Evolutionary conservation across 53 echinoderm and acorn worm genomes (phyloP).

Genomic region (Patiria pectinifera): DNA sequence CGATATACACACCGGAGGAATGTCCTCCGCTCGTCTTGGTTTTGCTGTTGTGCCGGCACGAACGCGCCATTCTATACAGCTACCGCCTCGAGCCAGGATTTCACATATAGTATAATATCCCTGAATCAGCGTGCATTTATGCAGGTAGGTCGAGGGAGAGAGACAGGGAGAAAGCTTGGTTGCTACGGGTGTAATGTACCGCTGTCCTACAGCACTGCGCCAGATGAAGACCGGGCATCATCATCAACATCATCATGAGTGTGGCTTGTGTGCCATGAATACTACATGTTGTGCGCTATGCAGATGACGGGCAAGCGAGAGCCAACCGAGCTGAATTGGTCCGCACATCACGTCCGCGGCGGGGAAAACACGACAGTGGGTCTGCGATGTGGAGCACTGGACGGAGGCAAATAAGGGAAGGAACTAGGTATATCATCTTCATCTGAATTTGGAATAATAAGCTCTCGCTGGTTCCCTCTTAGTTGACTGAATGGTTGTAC

Average conservation of each 20-base stretch:
- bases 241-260: not conserved
- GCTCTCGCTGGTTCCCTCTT: conserved; percentile 40
- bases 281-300: conserved; percentile 25
- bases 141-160: conserved; percentile 51
- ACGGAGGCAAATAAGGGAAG: not conserved
- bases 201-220: conserved; percentile 1
- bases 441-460: conserved; percentile 47
- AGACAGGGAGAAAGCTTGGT: not conserved
- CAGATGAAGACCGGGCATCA: not conserved
- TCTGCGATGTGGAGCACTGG: conserved; percentile 37
- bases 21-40: not conserved
- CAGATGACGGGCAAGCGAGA: conserved; percentile 14
- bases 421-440: conserved; percentile 36
- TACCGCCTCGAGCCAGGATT: conserved; percentile 53
- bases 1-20: conserved; percentile 19
- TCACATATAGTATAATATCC: conserved; percentile 62
- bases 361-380: conserved; percentile 39
- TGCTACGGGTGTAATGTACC: conserved; percentile 30
- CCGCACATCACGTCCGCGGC: conserved; percentile 31
- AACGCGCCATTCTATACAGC: conserved; percentile 57
- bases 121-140: conserved; percentile 59
- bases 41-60: conserved; percentile 41
- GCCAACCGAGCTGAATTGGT: not conserved
- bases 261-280: conserved; percentile 7
- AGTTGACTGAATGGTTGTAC: not conserved